Percentiles rank a stretch among this genome's conserved stretches.
Conservation (phyloP, 2,797 vertebrate genomes). For the Chloroceryle inda region DNA sequence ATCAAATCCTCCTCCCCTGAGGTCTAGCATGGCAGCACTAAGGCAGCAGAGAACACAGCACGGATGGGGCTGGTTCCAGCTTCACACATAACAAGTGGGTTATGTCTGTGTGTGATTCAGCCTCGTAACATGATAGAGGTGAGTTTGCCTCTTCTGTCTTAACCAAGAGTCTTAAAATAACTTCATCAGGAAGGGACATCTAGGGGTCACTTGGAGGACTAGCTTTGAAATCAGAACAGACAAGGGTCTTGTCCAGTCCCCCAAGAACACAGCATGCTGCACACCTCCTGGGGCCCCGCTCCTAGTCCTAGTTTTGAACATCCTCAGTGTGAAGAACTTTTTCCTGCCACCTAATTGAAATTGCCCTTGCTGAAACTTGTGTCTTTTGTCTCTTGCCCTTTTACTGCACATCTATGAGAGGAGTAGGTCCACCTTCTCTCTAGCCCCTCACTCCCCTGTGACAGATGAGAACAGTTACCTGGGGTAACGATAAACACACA, state of each 20-base stretch:
- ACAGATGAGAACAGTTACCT: neutral
- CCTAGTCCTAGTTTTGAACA: neutral
- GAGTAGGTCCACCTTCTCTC: neutral
- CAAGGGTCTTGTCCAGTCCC: neutral
- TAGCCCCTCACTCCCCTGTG: neutral
- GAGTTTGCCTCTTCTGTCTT: neutral
- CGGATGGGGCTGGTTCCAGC: neutral
- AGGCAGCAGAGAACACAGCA: fast-evolving
- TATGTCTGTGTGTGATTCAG: too few relatives aligned
- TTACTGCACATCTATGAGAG: neutral
- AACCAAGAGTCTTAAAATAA: neutral
- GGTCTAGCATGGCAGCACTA: neutral
- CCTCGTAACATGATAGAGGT: fast-evolving
- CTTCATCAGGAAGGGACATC: neutral
- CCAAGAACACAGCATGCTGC: neutral
- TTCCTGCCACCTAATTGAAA: neutral
- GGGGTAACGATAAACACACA: neutral
- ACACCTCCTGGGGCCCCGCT: fast-evolving
- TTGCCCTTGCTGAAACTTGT: neutral
- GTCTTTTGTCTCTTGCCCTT: neutral
- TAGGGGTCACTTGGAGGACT: neutral
- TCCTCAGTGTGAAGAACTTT: neutral
- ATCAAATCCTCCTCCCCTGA: neutral
- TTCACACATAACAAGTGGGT: neutral
- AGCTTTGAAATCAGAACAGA: neutral